Conservation (phyloP, 2,888 invertebrate species). For the Leptopilina myrica region DNA sequence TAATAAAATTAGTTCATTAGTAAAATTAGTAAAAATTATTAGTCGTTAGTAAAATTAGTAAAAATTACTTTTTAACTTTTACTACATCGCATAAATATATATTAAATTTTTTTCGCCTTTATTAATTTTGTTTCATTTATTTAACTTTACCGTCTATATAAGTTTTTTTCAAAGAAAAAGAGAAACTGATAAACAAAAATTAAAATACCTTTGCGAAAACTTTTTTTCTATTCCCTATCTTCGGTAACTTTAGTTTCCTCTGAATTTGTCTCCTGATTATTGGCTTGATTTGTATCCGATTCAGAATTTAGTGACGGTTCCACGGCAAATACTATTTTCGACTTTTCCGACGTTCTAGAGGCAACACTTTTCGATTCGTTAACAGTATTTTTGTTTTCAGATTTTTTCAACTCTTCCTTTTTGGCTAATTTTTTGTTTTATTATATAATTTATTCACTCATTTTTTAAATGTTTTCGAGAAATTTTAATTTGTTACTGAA, state of each 20-base stretch:
- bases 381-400: not conserved
- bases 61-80: too few species aligned
- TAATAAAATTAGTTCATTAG: too few species aligned
- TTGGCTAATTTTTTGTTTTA: not conserved
- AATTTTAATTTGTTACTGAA: too few species aligned
- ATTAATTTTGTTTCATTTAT: too few species aligned
- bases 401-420: not conserved
- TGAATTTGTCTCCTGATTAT: constrained; percentile 7
- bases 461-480: not conserved
- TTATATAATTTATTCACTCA: too few species aligned
- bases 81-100: too few species aligned
- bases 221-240: not conserved
- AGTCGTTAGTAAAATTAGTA: too few species aligned
- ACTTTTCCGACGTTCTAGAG: not conserved
- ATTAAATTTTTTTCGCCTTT: too few species aligned
- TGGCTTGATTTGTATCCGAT: not conserved
- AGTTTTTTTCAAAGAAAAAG: not conserved
- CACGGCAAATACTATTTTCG: not conserved
- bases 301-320: not conserved
- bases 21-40: too few species aligned
- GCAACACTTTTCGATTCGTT: not conserved
- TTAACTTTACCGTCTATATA: not conserved
- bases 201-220: not conserved
- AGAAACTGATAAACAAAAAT: not conserved
- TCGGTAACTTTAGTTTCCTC: not conserved